Base-by-base conservation (phyloP, 2,113 vertebrate genomes). In the Perca schrenkii region DNA sequence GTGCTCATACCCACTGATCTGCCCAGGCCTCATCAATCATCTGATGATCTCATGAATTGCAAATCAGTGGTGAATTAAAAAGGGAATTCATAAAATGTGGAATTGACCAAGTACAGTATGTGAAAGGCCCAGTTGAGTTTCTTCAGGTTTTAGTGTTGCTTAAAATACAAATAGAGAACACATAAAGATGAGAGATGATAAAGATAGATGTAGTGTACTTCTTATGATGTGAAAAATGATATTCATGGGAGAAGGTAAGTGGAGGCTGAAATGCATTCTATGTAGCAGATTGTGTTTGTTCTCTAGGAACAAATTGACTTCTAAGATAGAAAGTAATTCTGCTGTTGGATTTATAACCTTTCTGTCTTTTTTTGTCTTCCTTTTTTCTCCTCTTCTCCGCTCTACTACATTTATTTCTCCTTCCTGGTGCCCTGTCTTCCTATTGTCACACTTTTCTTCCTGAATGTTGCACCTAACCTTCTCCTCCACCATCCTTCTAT, bases 171-270 rank as follows among this genome's bases (percentile, higher is more conserved):
- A 70, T 19, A 49, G 46, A 61, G 8, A 43, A 22, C 31, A 66
- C 22, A 56, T 53, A 56, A 71, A 73, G 62, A 67, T 63, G 28
- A 28, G 28, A 28, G 28, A 28, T 28, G 28, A 56, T 53, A 56
- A 71, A 73, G 62, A 67, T 63, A 67, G 46, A 65, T 31, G 12
- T 70, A 68, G 40, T 50, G 15, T 66, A 36, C 67, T 79, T 68
- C 57, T 70, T 61, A 68, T 83, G 80, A 88, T 89, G 85, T 85
- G 82, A 86, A 58, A 85, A 84, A 92, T 92, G 84, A 78, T 90
- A 91, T 92, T 92, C 85, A 87, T 90, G 43, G 77, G 57, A 68
- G 57, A 40, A 73, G 74, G 84, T 87, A 77, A 85, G 68, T 82
- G 77, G 54, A 88, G 64, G 63, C 68, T 84, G 90, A 84, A 88